Conservation (phyloP, 2,113 vertebrate species). For the Gobio gobio region DNA sequence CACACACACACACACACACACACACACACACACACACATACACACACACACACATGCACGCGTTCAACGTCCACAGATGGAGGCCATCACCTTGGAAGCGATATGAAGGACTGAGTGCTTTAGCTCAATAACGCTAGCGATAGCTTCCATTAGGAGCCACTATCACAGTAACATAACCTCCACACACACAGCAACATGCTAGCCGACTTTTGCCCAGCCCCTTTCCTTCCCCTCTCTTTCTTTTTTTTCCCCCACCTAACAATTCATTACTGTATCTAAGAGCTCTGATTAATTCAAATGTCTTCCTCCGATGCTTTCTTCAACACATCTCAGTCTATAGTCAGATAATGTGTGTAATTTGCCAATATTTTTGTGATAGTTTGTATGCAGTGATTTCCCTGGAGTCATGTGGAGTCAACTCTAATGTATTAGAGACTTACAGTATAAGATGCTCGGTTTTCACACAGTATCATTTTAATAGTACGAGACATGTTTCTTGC, state of each 20-base stretch:
- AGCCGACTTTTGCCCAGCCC: not conserved
- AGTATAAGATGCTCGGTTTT: not conserved
- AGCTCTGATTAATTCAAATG: not conserved
- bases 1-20: not conserved
- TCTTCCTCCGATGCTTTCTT: not conserved
- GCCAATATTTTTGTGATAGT: not conserved
- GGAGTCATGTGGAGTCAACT: not conserved
- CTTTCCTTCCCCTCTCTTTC: not conserved
- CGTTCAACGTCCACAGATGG: not conserved
- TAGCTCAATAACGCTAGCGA: conserved; percentile 13
- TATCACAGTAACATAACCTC: conserved; percentile 14
- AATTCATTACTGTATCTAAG: too few relatives aligned
- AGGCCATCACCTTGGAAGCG: conserved; percentile 14
- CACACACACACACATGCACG: not conserved
- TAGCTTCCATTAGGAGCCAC: conserved; percentile 5
- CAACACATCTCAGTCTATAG: not conserved
- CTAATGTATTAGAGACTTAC: not conserved
- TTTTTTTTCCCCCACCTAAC: not conserved
- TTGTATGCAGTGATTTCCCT: not conserved
- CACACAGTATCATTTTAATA: not conserved
- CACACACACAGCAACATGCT: not conserved
- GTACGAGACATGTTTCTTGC: not conserved
- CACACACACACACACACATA: not conserved
- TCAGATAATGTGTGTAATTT: not conserved
- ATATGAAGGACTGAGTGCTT: conserved; percentile 27